phyloP scores from a whole-genome alignment of 2,888 invertebrate genomes.

The Lepeophtheirus nordmannii region DNA sequence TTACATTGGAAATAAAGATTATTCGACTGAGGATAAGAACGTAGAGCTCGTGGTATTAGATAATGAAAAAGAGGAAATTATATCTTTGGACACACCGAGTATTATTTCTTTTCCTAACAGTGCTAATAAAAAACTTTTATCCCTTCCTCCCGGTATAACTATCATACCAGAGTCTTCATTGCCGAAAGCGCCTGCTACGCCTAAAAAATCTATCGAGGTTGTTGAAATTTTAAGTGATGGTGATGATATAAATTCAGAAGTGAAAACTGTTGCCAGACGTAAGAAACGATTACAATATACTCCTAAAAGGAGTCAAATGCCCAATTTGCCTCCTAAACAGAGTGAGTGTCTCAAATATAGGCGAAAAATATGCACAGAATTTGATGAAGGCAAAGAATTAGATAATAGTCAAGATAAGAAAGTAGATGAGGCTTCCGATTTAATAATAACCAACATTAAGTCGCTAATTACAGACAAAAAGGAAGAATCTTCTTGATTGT shows the following conservation, averaged over 20 bases:
- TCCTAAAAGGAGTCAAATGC: background rate
- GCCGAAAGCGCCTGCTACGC: background rate
- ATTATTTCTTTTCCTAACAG: background rate
- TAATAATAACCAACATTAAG: no score
- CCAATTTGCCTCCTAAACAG: background rate
- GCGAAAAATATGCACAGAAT: background rate
- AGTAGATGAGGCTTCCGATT: no score
- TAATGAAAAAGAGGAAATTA: background rate
- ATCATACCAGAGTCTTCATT: background rate
- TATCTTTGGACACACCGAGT: background rate
- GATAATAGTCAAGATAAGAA: no score
- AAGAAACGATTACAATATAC: background rate
- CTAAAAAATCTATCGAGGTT: background rate
- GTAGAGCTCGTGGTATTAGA: background rate
- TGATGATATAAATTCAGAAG: background rate
- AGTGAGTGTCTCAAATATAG: background rate
- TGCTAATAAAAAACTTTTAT: background rate
- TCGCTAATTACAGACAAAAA: no score
- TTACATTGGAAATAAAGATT: background rate
- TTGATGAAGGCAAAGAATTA: no score
- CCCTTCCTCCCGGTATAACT: slow-evolving; percentile 3
- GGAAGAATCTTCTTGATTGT: no score
- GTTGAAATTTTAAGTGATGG: background rate
- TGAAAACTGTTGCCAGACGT: background rate
- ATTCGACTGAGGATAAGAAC: background rate